These are phyloP conservation scores for Sesia apiformis DNA, from an alignment of 2,888 invertebrate genomes.

Conservation along the genomic window DNA sequence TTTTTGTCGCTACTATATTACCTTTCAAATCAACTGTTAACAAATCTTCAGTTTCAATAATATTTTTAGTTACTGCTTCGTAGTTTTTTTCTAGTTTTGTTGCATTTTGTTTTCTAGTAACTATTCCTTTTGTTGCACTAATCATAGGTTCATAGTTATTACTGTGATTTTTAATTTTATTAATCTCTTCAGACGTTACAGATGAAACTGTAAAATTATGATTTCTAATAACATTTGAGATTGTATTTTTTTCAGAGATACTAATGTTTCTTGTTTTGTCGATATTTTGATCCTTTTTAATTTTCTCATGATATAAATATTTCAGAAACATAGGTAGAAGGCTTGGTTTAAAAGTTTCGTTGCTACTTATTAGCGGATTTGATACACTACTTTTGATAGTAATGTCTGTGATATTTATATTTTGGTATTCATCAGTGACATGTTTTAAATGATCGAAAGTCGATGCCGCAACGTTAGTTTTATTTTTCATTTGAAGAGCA, in stretches of 20 bases:
- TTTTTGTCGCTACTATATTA: conserved; percentile 49
- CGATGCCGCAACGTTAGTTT: too few relatives aligned
- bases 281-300: conserved; percentile 8
- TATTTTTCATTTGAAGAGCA: too few relatives aligned
- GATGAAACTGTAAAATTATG: too few relatives aligned
- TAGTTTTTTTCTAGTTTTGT: conserved; percentile 1
- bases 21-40: conserved; percentile 56
- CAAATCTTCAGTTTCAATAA: conserved; percentile 6
- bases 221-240: neutral
- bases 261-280: conserved; percentile 15
- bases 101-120: too few relatives aligned
- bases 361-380: neutral
- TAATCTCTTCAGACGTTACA: conserved; percentile 5
- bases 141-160: conserved; percentile 19
- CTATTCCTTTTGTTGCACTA: conserved; percentile 22
- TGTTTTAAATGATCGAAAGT: too few relatives aligned
- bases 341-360: conserved; percentile 16
- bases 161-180: neutral
- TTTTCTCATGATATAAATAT: conserved; percentile 32
- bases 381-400: too few relatives aligned
- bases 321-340: conserved; percentile 41
- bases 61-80: conserved; percentile 1
- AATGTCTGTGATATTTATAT: too few relatives aligned
- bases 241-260: conserved; percentile 6
- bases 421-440: too few relatives aligned